Conservation (phyloP, 2,888 invertebrate genomes). For the Noctua fimbriata region DNA sequence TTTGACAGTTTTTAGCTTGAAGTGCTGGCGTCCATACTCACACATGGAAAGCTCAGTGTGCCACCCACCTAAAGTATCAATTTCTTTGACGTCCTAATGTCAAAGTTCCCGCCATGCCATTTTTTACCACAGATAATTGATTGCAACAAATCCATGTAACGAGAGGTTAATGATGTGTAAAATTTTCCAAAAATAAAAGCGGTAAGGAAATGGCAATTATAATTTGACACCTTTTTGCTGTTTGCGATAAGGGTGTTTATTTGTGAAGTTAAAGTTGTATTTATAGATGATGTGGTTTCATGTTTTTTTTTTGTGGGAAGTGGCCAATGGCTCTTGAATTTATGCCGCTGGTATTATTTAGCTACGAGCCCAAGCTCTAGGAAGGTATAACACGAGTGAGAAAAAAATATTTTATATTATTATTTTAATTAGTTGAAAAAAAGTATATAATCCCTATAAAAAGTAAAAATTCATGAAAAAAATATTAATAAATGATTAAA, state of each 20-base stretch:
- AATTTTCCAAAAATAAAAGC: constrained; percentile 48
- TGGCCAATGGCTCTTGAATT: not conserved
- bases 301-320: not conserved
- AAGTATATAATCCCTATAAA: not conserved
- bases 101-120: constrained; percentile 61
- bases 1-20: too few relatives aligned
- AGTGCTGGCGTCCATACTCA: too few relatives aligned
- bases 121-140: constrained; percentile 64
- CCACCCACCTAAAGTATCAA: constrained; percentile 47
- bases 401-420: not conserved
- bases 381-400: not conserved
- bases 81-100: constrained; percentile 47
- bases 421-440: not conserved
- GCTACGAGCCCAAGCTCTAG: not conserved
- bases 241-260: not conserved
- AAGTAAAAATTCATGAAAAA: not conserved
- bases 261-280: not conserved
- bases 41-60: constrained; percentile 42
- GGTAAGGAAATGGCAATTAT: constrained; percentile 17
- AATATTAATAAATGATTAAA: not conserved
- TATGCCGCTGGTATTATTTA: too few relatives aligned
- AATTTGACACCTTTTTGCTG: constrained; percentile 43
- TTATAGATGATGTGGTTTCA: not conserved
- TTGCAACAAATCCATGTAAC: constrained; percentile 59
- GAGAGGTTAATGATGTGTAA: constrained; percentile 57